Base-by-base conservation (phyloP, 2,797 vertebrate species). In the Falco concolor region DNA sequence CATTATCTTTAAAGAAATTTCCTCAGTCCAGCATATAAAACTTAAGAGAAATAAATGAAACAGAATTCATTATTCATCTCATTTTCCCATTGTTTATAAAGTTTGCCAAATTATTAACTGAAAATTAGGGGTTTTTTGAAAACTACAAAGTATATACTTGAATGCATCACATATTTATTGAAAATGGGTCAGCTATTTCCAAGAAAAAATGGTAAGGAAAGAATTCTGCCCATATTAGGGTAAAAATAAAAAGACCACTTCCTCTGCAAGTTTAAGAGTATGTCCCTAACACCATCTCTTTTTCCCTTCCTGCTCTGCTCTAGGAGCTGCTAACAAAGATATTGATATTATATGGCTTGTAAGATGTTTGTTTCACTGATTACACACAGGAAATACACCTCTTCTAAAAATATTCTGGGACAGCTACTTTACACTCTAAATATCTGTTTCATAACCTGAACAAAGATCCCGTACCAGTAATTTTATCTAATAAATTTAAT, bases 61-160 rank as follows among this genome's bases (percentile, higher is more conserved):
- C 6, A 10, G 9, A 75, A 70, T 12, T 56, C 3, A 21, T 19
- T 28, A 19, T 23, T 63, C 1, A 50, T 22, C 16, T 59, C 0
- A 13, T 61, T 73, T 93, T 82, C 40, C 11, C 18, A 40, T 3
- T 5, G 5, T 25, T 87, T 42, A 53, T 21, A 47, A 20, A 20
- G 56, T 67, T 68, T 2, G 3, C 5, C 8, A 5, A 92, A 63
- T 17, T 67, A 63, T 45, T 32, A 52, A 30, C 13, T 44, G 30
- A 75, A 80, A 54, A 91, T 19, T 2, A 28, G 8, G 2, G 2
- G 0, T 0, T 32, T 27, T 44, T 13, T 15, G 17, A 54, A 72
- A 93, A 72, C 21, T 45, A 32, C 7, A 21, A 42, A 79, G 47
- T 27, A 57, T 18, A 30, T 17, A 79, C 11, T 61, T 53, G 18